A percentile compares a stretch with the other conserved stretches of the same genome.
phyloP scores from a whole-genome alignment of 2,113 vertebrate genomes.

The Tricholaema leucomelas region DNA sequence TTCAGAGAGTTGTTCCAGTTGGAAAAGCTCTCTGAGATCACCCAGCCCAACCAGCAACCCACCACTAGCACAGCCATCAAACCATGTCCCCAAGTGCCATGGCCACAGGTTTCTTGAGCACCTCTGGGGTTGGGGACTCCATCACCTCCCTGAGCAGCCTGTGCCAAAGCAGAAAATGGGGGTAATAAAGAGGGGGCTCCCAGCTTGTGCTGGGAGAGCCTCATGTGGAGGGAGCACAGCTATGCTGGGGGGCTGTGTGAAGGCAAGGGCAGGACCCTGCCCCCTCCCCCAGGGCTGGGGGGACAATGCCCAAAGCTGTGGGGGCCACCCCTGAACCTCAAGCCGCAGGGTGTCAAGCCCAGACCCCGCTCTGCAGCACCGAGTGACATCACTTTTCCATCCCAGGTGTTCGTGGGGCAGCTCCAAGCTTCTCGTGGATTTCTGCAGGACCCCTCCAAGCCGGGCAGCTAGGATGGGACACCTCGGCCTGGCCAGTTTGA shows the following conservation, averaged over 20 bases:
- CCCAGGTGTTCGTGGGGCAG: accelerated
- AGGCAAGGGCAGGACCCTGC: accelerated
- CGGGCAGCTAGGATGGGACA: accelerated
- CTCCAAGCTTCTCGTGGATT: background rate
- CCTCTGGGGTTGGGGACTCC: too few species aligned
- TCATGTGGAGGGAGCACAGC: accelerated
- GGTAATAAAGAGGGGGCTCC: accelerated
- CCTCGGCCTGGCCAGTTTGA: background rate
- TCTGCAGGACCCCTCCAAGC: accelerated
- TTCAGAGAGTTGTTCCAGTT: too few species aligned
- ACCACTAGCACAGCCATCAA: too few species aligned
- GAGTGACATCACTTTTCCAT: accelerated
- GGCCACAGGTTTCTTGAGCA: too few species aligned
- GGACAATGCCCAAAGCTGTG: background rate
- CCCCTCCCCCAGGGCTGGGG: accelerated
- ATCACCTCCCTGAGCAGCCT: too few species aligned
- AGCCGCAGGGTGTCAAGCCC: accelerated
- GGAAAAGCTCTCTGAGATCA: too few species aligned
- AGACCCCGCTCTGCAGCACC: accelerated
- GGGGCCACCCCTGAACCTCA: background rate
- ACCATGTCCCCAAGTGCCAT: too few species aligned
- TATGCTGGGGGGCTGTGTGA: accelerated
- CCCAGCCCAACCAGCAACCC: too few species aligned
- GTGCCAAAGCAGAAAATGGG: accelerated
- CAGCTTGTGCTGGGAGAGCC: background rate